A percentile compares a stretch with the other conserved stretches of the same genome.
Conservation (phyloP, 2,888 invertebrate species). For the Nephrotoma guestfalica region DNA sequence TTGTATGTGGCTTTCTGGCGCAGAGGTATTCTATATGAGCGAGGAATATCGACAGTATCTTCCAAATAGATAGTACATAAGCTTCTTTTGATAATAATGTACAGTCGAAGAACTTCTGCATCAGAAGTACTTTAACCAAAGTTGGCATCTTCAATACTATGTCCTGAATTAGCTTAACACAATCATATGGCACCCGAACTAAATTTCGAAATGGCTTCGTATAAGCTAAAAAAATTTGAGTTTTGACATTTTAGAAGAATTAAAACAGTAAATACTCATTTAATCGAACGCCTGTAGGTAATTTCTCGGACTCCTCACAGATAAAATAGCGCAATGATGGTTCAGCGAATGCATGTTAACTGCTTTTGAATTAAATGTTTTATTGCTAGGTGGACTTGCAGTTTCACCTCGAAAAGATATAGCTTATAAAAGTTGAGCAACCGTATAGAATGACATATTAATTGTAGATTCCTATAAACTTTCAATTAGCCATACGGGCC, state of each 20-base stretch:
- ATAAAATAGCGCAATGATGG: slow-evolving; percentile 95
- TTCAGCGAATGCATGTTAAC: slow-evolving; percentile 89
- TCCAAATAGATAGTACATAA: no score
- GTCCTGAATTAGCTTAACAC: slow-evolving; percentile 92
- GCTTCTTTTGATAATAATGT: slow-evolving; percentile 93
- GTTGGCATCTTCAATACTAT: slow-evolving; percentile 97
- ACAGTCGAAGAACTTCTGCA: slow-evolving; percentile 83
- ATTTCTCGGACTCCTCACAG: slow-evolving; percentile 57
- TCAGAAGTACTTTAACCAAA: slow-evolving; percentile 92
- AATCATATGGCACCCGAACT: slow-evolving; percentile 96
- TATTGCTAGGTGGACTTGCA: slow-evolving; percentile 49
- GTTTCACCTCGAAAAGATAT: slow-evolving; percentile 64
- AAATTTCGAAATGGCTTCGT: slow-evolving; percentile 81
- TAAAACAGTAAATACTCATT: slow-evolving; percentile 90
- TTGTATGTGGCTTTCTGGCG: no score
- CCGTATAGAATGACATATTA: slow-evolving; percentile 95
- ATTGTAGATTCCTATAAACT: slow-evolving; percentile 98
- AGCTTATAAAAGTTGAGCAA: slow-evolving; percentile 85
- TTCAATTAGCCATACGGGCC: slow-evolving; percentile 95
- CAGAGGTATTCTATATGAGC: no score
- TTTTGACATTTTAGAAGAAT: slow-evolving; percentile 98
- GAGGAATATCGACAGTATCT: no score
- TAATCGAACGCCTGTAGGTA: slow-evolving; percentile 75
- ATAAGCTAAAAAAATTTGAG: slow-evolving; percentile 95
- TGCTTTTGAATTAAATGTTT: slow-evolving; percentile 98